A percentile compares a stretch with the other conserved stretches of the same genome.
Conservation (phyloP, 53 echinoderm and acorn worm species). For the Crossaster papposus region DNA sequence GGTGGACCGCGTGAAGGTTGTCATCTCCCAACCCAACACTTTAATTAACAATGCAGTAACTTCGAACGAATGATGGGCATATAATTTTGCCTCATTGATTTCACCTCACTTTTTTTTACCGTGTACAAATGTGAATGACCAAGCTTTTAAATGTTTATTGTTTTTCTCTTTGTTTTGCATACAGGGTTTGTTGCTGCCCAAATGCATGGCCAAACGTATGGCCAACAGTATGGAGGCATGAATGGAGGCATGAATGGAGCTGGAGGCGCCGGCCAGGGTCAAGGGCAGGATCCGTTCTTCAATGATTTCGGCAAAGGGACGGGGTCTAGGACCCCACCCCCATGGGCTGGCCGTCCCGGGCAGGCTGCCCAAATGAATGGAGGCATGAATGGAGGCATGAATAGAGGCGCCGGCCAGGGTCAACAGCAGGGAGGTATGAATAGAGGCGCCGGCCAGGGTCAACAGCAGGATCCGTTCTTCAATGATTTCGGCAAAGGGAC, state of each 20-base stretch:
- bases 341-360: background rate
- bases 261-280: slow-evolving; percentile 13
- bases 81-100: too few species aligned
- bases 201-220: background rate
- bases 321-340: background rate
- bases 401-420: slow-evolving; percentile 13
- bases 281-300: slow-evolving; percentile 15
- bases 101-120: too few species aligned
- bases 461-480: slow-evolving; percentile 15
- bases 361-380: background rate
- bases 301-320: slow-evolving; percentile 35
- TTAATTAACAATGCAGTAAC: too few species aligned
- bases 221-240: background rate
- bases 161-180: background rate
- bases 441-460: slow-evolving; percentile 19
- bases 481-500: slow-evolving; percentile 35
- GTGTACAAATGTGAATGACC: too few species aligned
- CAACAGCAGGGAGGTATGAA: background rate
- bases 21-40: too few species aligned
- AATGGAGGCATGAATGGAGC: too few species aligned
- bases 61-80: too few species aligned
- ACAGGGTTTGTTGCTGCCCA: slow-evolving; percentile 53
- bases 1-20: too few species aligned
- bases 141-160: background rate
- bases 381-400: too few species aligned